Evolutionary conservation across 2,797 vertebrate species (phyloP).

Genomic region (Leuciscus waleckii): DNA sequence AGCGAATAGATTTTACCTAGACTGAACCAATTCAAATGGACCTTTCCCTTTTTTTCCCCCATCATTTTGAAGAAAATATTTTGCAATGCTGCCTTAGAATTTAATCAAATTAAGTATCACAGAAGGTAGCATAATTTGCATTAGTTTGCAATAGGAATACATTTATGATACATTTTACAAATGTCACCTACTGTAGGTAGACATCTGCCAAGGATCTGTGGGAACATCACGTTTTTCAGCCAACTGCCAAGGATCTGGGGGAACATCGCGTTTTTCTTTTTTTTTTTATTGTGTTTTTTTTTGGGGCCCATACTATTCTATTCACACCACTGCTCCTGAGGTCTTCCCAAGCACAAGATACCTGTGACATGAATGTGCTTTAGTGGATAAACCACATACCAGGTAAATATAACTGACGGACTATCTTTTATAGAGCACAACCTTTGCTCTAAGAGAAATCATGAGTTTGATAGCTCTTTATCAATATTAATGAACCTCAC

Average conservation of each 20-base stretch:
- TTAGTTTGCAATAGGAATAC: background rate
- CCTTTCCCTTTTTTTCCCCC: background rate
- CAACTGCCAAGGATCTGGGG: background rate
- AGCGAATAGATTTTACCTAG: too few relatives aligned
- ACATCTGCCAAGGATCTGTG: background rate
- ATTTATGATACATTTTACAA: background rate
- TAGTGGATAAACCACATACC: constrained; percentile 6
- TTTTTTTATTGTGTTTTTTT: background rate
- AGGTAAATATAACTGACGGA: constrained; percentile 18
- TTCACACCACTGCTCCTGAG: background rate
- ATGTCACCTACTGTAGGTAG: background rate
- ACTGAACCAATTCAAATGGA: background rate
- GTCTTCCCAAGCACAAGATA: background rate
- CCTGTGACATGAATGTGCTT: constrained; percentile 15
- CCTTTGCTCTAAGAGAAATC: constrained; percentile 20
- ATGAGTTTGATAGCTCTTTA: constrained; percentile 8
- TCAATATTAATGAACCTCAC: constrained; percentile 20
- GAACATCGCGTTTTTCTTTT: background rate
- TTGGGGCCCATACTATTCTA: background rate
- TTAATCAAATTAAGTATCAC: background rate
- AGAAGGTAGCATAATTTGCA: background rate
- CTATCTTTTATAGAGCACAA: constrained; percentile 3
- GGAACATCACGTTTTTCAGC: background rate
- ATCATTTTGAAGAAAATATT: background rate
- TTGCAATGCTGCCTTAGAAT: background rate